Conservation (phyloP, 2,888 invertebrate species). For the Stratiomys singularior region DNA sequence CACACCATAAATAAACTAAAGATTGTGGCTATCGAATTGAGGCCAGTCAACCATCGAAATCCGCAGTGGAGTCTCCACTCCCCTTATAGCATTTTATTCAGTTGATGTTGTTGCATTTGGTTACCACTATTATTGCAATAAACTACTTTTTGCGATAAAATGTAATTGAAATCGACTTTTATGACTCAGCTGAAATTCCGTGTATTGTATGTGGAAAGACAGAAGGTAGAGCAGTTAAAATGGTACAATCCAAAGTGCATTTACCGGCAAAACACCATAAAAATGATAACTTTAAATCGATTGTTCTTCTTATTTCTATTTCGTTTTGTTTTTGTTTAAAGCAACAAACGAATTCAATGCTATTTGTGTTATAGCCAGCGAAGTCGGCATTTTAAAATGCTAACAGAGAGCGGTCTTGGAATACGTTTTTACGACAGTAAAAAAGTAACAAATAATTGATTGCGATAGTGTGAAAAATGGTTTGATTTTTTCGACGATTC, state of each 20-base stretch:
- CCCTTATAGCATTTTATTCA: background rate
- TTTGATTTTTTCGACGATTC: background rate
- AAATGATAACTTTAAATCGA: no score
- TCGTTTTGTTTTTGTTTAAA: background rate
- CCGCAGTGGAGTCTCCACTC: background rate
- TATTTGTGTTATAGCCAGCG: background rate
- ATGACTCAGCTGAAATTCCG: constrained; percentile 20
- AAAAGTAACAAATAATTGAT: background rate
- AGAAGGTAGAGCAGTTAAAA: background rate
- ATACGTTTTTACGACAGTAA: background rate
- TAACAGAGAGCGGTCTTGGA: background rate
- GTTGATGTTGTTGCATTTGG: background rate
- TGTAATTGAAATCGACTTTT: constrained; percentile 37
- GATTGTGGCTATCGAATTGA: background rate
- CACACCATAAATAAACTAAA: no score
- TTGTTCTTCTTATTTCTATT: background rate
- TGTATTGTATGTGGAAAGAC: background rate
- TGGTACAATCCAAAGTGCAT: no score
- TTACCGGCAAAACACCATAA: no score
- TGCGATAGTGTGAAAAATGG: background rate
- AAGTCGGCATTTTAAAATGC: background rate
- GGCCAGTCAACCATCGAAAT: background rate
- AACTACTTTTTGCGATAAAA: background rate
- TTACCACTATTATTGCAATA: background rate
- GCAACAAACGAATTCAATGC: background rate